Percentiles rank a stretch among this genome's conserved stretches.
phyloP scores from a whole-genome alignment of 1,140 invertebrate genomes.

The Habropoda laboriosa region DNA sequence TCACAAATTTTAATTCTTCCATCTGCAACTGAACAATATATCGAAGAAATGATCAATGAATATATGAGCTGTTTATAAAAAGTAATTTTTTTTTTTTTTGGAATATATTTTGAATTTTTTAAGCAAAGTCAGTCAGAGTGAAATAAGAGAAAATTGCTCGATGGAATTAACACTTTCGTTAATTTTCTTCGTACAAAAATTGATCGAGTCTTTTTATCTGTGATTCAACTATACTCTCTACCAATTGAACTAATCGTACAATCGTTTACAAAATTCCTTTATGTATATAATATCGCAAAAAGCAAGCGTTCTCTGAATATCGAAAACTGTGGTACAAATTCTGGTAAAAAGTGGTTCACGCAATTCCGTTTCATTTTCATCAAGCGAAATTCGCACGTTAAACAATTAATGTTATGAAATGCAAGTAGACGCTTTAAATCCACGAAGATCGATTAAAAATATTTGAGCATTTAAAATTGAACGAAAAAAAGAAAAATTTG shows the following conservation, averaged over 20 bases:
- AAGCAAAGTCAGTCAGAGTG: too few relatives aligned
- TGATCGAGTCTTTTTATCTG: not conserved
- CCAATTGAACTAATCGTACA: not conserved
- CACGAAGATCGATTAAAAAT: not conserved
- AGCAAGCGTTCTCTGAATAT: not conserved
- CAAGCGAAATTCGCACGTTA: not conserved
- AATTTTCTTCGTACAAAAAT: not conserved
- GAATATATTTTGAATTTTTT: not conserved
- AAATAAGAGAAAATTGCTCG: not conserved
- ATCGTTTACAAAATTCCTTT: not conserved
- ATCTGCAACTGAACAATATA: too few relatives aligned
- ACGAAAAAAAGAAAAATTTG: too few relatives aligned
- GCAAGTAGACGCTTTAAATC: not conserved
- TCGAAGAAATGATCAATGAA: too few relatives aligned
- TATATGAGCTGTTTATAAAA: too few relatives aligned
- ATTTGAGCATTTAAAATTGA: too few relatives aligned
- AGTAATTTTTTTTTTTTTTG: too few relatives aligned
- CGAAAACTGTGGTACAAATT: constrained; percentile 6
- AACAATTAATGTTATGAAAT: not conserved
- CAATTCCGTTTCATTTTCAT: not conserved
- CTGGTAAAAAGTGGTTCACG: not conserved
- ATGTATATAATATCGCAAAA: not conserved
- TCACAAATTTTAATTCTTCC: too few relatives aligned
- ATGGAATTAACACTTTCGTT: not conserved
- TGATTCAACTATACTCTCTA: not conserved